Evolutionary conservation across 37 sponge, comb jelly and placozoan genomes (phyloP), one percentile per base, ranked within the genome.

Genomic region (Spongia lamella): DNA sequence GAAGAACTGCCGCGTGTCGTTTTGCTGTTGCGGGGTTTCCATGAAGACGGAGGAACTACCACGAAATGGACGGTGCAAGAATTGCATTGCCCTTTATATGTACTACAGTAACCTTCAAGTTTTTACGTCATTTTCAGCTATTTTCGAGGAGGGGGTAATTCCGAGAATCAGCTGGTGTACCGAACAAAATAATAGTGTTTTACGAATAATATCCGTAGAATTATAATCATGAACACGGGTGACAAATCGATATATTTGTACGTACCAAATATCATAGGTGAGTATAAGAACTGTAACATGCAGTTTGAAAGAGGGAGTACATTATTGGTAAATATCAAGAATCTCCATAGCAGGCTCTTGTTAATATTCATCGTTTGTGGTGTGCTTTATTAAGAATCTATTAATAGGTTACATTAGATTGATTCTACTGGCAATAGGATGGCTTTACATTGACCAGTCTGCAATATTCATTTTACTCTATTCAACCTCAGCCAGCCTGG

Each of bases 221-320:
- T 37, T 37, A 72, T 58, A 70, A 70, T 19, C 47, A 70, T 56
- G 56, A 72, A 37, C 57, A 57, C 57, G 53, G 47, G 47, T 9
- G 47, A 13, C 47, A 43, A 37, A 11, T 70, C 71, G 5, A 81
- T 84, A 9, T 76, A 79, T n/a, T 29, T 80, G 20, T 90, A 81
- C 70, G 66, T 84, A 2, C 90, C 90, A 1, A 90, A 90, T 50
- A 11, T 90, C 25, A 90, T 90, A 53, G 90, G 90, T 84, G 66
- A 26, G 25, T 38, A 15, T 21, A 43, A 43, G 47, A n/a, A n/a
- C n/a, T n/a, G n/a, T n/a, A n/a, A n/a, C n/a, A n/a, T n/a, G n/a
- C n/a, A n/a, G n/a, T n/a, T n/a, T n/a, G n/a, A n/a, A n/a, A n/a
- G n/a, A n/a, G n/a, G n/a, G n/a, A n/a, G n/a, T n/a, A n/a, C n/a